These are phyloP conservation scores for Cliona cf. orientalis DNA, from an alignment of 37 sponge, comb jelly and placozoan genomes.

Conservation along the genomic window DNA sequence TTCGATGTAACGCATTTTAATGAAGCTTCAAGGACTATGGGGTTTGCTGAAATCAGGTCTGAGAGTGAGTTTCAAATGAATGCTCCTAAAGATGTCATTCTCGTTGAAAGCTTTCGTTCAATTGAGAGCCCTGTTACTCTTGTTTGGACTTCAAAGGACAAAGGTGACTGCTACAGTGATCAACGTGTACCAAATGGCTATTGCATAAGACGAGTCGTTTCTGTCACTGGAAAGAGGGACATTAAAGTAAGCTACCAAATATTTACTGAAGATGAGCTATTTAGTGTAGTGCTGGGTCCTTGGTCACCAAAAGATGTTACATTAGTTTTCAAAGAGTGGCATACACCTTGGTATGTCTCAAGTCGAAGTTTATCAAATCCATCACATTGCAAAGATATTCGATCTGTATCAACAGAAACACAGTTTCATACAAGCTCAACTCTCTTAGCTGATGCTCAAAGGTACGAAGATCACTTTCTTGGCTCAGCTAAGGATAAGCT, in stretches of 20 bases:
- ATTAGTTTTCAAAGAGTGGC: conserved; percentile 1
- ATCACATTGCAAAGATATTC: not conserved
- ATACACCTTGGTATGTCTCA: not conserved
- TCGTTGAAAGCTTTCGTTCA: too few species aligned
- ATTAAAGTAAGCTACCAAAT: not conserved
- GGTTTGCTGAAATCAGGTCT: not conserved
- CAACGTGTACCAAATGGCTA: too few species aligned
- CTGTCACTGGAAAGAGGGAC: not conserved
- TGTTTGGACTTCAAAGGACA: too few species aligned
- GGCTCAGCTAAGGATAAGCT: not conserved
- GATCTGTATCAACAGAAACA: not conserved
- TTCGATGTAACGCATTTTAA: conserved; percentile 26
- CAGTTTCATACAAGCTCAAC: conserved; percentile 17
- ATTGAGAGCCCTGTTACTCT: too few species aligned
- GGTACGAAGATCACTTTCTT: not conserved
- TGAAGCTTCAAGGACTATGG: not conserved
- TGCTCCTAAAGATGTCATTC: not conserved
- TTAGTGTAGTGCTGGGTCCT: not conserved
- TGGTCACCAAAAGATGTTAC: conserved; percentile 12
- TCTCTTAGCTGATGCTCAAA: not conserved
- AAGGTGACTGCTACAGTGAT: too few species aligned
- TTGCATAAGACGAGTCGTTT: too few species aligned
- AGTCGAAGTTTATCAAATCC: not conserved
- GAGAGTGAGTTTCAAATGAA: too few species aligned
- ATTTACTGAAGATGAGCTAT: not conserved